Percentiles rank a stretch among this genome's conserved stretches.
Conservation (phyloP, 2,113 vertebrate genomes). For the Malaclemys terrapin region DNA sequence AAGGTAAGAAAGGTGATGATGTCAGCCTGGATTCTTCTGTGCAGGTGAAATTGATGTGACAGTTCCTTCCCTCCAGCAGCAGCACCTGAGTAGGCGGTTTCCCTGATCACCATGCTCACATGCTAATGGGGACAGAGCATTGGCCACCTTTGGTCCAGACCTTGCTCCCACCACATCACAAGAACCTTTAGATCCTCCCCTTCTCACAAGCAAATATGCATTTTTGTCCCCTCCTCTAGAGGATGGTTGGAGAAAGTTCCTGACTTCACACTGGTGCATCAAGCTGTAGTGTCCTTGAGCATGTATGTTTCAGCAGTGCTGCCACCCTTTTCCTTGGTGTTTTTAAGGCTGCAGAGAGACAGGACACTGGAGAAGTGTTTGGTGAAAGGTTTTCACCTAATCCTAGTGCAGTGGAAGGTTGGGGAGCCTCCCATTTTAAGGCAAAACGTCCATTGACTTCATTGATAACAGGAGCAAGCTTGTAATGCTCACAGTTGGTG, state of each 20-base stretch:
- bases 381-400: neutral
- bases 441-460: neutral
- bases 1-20: constrained; percentile 28
- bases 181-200: neutral
- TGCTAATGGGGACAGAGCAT: neutral
- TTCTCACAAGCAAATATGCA: neutral
- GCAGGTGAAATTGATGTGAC: constrained; percentile 30
- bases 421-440: neutral
- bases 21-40: constrained; percentile 38
- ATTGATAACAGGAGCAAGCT: neutral
- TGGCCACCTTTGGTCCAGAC: neutral
- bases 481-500: neutral
- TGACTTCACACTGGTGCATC: neutral
- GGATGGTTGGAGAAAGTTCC: neutral
- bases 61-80: constrained; percentile 56
- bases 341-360: neutral
- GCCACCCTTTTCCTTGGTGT: neutral
- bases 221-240: neutral
- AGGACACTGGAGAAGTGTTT: neutral
- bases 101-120: constrained; percentile 14
- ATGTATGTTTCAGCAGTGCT: neutral
- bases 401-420: neutral
- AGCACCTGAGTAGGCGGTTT: constrained; percentile 1
- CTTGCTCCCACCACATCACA: neutral
- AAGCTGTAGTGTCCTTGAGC: neutral